Evolutionary conservation across 2,797 vertebrate species (phyloP).

Genomic region (Limnodromus scolopaceus): DNA sequence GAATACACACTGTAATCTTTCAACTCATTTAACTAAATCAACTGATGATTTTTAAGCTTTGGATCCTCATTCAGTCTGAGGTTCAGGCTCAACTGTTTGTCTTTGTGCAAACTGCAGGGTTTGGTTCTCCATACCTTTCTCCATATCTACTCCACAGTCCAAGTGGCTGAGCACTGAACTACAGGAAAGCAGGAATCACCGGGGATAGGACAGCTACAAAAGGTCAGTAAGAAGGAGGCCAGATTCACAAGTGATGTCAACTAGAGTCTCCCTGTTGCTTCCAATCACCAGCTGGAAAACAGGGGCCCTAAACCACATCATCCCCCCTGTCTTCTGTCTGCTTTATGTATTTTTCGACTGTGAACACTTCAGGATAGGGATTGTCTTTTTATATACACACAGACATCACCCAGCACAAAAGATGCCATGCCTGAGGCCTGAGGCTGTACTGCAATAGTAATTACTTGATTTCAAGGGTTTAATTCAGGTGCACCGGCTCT

Average conservation of each 20-base stretch:
- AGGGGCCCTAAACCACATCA: not conserved
- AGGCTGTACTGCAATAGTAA: not conserved
- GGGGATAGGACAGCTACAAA: not conserved
- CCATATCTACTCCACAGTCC: not conserved
- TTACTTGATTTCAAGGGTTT: not conserved
- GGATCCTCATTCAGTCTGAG: not conserved
- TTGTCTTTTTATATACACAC: accelerated
- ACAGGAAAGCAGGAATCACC: not conserved
- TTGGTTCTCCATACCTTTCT: not conserved
- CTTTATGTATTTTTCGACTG: not conserved
- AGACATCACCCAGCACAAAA: not conserved
- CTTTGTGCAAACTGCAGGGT: not conserved
- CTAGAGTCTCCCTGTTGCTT: not conserved
- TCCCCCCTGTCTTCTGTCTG: not conserved
- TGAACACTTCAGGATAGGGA: not conserved
- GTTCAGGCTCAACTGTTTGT: not conserved
- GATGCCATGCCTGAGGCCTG: not conserved
- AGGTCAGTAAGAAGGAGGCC: not conserved
- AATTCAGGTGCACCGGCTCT: not conserved
- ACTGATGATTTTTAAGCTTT: not conserved
- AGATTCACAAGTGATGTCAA: not conserved
- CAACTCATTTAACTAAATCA: not conserved
- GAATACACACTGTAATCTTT: not conserved
- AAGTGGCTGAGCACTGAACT: not conserved
- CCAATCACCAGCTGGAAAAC: not conserved